Conservation (phyloP, 2,888 invertebrate species). For the Drosophila greeni region DNA sequence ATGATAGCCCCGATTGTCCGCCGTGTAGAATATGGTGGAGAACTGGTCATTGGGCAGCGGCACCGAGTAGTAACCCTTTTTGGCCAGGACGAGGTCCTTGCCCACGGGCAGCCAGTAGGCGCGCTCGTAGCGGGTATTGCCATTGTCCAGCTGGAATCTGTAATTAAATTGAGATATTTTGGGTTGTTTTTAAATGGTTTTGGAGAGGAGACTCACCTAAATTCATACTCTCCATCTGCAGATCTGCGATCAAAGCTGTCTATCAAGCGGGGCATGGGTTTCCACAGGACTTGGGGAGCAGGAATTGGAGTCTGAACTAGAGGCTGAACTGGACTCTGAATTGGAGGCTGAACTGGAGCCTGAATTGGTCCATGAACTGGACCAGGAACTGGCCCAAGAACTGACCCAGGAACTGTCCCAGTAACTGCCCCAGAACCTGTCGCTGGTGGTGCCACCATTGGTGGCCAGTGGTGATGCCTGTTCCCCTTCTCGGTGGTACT, state of each 20-base stretch:
- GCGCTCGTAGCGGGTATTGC: constrained; percentile 74
- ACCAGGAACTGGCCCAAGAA: not conserved
- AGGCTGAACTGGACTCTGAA: not conserved
- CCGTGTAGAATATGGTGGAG: constrained; percentile 73
- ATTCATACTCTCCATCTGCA: constrained; percentile 67
- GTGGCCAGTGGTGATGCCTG: constrained; percentile 51
- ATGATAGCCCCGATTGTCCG: constrained; percentile 74
- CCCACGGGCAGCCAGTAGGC: constrained; percentile 66
- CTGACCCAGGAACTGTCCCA: no score
- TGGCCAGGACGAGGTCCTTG: constrained; percentile 62
- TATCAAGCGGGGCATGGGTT: constrained; percentile 49
- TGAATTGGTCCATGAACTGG: not conserved
- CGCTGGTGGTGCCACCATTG: constrained; percentile 37
- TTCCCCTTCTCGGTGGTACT: constrained; percentile 30
- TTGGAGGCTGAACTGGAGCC: not conserved
- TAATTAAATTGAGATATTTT: not conserved
- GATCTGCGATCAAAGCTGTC: constrained; percentile 61
- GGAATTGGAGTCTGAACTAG: not conserved
- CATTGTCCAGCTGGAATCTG: constrained; percentile 73
- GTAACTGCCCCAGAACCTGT: not conserved
- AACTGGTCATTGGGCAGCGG: constrained; percentile 65
- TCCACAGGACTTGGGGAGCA: not conserved
- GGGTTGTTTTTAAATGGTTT: rapidly evolving
- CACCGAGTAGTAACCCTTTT: constrained; percentile 74
- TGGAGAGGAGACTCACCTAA: constrained; percentile 40